Evolutionary conservation across 1,140 invertebrate species (phyloP).

Genomic region (Trichonephila inaurata): DNA sequence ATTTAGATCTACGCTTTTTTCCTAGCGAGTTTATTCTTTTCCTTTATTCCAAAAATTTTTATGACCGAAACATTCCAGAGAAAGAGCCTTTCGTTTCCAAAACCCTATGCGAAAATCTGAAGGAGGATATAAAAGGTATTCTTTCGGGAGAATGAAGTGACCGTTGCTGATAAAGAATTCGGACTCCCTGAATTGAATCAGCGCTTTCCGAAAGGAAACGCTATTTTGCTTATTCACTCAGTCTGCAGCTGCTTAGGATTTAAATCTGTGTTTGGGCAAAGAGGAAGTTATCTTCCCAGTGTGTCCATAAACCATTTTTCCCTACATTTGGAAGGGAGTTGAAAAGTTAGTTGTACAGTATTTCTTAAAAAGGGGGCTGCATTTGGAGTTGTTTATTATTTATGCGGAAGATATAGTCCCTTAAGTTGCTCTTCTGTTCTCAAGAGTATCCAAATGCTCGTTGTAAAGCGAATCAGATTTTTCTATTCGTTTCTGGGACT

Average conservation of each 20-base stretch:
- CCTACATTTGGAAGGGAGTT: too few relatives aligned
- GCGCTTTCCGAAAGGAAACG: not conserved
- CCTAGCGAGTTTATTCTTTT: too few relatives aligned
- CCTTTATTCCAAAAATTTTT: too few relatives aligned
- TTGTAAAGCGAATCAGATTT: too few relatives aligned
- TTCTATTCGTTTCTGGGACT: too few relatives aligned
- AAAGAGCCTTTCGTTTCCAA: constrained; percentile 13
- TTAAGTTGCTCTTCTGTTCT: too few relatives aligned
- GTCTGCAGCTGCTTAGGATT: constrained; percentile 7
- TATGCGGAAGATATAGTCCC: too few relatives aligned
- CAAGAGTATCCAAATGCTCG: too few relatives aligned
- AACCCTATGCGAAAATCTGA: not conserved
- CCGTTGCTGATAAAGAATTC: constrained; percentile 32
- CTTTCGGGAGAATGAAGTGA: constrained; percentile 23
- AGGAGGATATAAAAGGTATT: not conserved
- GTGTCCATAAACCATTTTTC: not conserved
- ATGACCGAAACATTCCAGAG: not conserved
- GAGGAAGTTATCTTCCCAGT: not conserved
- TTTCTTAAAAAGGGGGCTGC: too few relatives aligned
- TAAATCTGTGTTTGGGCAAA: not conserved
- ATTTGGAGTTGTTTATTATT: too few relatives aligned
- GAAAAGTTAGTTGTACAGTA: too few relatives aligned
- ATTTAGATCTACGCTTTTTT: too few relatives aligned
- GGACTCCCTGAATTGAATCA: constrained; percentile 24
- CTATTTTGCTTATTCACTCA: constrained; percentile 10